phyloP scores from a whole-genome alignment of 1,140 invertebrate genomes.

The Araneus ventricosus region DNA sequence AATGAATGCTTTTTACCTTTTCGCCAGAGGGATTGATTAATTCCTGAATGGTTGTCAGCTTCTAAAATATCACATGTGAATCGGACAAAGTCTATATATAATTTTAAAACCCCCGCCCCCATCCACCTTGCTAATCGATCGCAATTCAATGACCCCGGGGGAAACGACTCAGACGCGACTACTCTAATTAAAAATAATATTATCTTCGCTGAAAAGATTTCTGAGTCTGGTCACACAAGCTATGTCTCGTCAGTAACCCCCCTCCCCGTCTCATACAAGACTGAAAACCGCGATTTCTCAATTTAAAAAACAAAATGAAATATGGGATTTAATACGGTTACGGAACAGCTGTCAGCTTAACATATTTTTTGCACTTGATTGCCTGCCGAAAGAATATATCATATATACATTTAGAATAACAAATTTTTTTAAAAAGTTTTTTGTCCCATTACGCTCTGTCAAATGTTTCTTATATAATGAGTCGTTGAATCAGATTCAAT shows the following conservation, averaged over 20 bases:
- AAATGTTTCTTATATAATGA: too few relatives aligned
- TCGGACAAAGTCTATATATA: neutral
- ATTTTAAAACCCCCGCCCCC: neutral
- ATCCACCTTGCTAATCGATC: slow-evolving; percentile 1
- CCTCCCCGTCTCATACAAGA: neutral
- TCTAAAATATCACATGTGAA: neutral
- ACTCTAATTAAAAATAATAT: slow-evolving; percentile 17
- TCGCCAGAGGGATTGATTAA: neutral
- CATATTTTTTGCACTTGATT: too few relatives aligned
- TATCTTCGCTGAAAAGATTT: slow-evolving; percentile 18
- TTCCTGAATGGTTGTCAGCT: neutral
- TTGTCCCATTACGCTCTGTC: too few relatives aligned
- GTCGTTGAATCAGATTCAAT: too few relatives aligned
- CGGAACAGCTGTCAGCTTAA: neutral
- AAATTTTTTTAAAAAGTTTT: too few relatives aligned
- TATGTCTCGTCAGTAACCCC: neutral
- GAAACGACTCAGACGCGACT: slow-evolving; percentile 21
- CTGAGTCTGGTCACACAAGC: slow-evolving; percentile 8
- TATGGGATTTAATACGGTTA: neutral
- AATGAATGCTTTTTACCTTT: neutral
- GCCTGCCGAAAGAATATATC: neutral
- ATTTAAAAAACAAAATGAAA: neutral
- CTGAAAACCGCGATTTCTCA: neutral
- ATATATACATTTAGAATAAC: too few relatives aligned
- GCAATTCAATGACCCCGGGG: slow-evolving; percentile 11